These are phyloP conservation scores for Agapostemon virescens DNA, from an alignment of 2,888 invertebrate genomes.

Conservation along the genomic window DNA sequence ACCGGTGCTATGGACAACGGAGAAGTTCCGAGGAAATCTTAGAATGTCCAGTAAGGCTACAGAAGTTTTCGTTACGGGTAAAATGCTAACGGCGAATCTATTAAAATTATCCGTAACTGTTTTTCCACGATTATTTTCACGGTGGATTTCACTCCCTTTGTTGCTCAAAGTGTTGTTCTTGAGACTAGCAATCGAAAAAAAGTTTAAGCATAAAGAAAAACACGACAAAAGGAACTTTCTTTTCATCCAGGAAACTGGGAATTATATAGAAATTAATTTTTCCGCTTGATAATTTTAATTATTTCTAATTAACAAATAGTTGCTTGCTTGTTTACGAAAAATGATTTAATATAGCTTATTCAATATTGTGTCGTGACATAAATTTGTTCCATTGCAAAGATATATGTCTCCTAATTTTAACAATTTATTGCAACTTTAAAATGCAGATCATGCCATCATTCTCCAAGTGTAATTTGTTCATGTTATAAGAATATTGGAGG, in stretches of 20 bases:
- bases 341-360: background rate
- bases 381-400: no score
- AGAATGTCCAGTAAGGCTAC: background rate
- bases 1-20: slow-evolving; percentile 19
- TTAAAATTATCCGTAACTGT: slow-evolving; percentile 37
- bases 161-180: background rate
- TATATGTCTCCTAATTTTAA: no score
- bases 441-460: no score
- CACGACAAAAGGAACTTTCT: background rate
- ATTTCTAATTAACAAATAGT: background rate
- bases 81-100: slow-evolving; percentile 27
- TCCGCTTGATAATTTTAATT: background rate
- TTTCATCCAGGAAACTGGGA: background rate
- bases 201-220: background rate
- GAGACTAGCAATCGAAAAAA: background rate
- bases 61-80: background rate
- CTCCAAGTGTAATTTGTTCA: no score
- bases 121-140: slow-evolving; percentile 18
- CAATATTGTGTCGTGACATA: background rate
- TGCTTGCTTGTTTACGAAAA: background rate
- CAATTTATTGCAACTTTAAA: no score
- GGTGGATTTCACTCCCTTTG: background rate
- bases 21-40: slow-evolving; percentile 9
- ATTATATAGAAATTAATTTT: background rate
- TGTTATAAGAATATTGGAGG: no score